These are phyloP conservation scores for Ferrisia virgata DNA, from an alignment of 2,888 invertebrate species.

Conservation along the genomic window DNA sequence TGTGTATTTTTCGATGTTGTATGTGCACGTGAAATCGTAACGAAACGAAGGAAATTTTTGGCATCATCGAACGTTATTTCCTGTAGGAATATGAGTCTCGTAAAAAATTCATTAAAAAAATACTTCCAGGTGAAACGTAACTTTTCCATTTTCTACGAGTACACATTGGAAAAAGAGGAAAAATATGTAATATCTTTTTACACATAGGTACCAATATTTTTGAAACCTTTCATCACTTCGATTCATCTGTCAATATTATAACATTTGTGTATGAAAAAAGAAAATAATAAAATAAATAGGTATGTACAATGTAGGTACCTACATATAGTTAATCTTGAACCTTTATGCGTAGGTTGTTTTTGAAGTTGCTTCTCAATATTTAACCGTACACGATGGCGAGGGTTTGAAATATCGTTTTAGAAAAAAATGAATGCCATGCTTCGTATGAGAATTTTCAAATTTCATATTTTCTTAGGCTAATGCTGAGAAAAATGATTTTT, in stretches of 20 bases:
- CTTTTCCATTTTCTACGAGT: not conserved
- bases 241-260: not conserved
- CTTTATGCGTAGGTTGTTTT: too few species aligned
- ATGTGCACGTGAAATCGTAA: not conserved
- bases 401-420: too few species aligned
- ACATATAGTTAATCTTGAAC: not conserved
- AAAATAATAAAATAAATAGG: too few species aligned
- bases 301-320: too few species aligned
- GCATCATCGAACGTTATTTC: not conserved
- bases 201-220: not conserved
- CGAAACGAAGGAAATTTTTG: not conserved
- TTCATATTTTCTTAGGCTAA: too few species aligned
- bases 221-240: not conserved
- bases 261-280: not conserved
- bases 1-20: too few species aligned
- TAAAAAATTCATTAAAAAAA: not conserved
- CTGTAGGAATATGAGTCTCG: not conserved
- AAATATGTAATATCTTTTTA: not conserved
- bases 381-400: too few species aligned
- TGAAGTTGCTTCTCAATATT: too few species aligned
- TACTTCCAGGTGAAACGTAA: not conserved
- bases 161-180: not conserved
- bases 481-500: too few species aligned
- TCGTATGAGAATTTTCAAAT: too few species aligned
- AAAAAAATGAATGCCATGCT: too few species aligned